Evolutionary conservation across 2,888 invertebrate species (phyloP), one percentile per base, ranked within the genome.

Genomic region (Hydropsyche betteni): DNA sequence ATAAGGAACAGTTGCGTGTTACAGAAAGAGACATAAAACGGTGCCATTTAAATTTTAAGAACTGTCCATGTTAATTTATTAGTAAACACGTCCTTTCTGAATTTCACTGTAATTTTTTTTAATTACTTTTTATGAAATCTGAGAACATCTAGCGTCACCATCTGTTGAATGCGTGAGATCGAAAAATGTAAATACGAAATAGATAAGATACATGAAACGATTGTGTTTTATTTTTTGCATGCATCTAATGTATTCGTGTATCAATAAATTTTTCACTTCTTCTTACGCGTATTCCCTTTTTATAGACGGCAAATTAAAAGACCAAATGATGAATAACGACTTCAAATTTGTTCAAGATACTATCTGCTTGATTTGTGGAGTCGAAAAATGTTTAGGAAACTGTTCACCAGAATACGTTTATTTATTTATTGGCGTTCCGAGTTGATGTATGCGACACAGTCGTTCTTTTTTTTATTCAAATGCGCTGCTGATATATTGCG

Each of bases 261-360:
- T 8, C 44, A 8, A 44, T 44, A 44, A 44, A 44, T 44, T 44
- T 44, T 44, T 44, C 44, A 44, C 44, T 44, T 44, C 2, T 10
- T 44, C 44, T 24, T 10, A 36, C 64, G 64, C 36, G 64, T 64
- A 64, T 64, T 64, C 64, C 64, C 64, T 34, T 34, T 64, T 64
- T 64, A 64, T 64, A 33, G 34, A 64, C 44, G 38, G 72, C 72
- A 36, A 72, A 58, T 55, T 86, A 87, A 87, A 87, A 86, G 86
- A 86, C 86, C 87, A 86, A 87, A 87, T 87, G 87, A 86, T 88
- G 87, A 88, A 88, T 87, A 87, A 86, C 87, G 87, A 88, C 87
- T 87, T 87, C 88, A 87, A 87, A 88, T 87, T 88, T 88, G 87
- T 87, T 86, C 86, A 87, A 87, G 88, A 88, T 88, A 86, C 83